Base-by-base conservation (phyloP, 1,140 invertebrate genomes). In the Chrysoperla carnea region DNA sequence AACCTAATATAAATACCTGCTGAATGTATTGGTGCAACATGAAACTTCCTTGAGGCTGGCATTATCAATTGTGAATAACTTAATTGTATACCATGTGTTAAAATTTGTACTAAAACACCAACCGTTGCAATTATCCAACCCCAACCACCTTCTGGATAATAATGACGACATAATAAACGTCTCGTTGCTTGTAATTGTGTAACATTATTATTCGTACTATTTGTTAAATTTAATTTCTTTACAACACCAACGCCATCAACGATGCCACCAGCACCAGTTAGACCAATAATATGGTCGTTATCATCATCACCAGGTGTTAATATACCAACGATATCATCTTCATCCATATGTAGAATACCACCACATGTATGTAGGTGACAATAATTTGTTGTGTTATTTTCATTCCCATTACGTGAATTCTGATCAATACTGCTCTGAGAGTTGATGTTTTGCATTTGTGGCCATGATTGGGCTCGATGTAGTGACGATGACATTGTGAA, bases 61-160 rank as follows among this genome's bases (percentile, higher is more conserved):
- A 67, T 57, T 15, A 67, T 57, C 23, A 72, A 53, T 15, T 70
- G 60, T 3, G 70, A 68, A 17, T 66, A 59, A 36, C 72, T 72
- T 37, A 78, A 60, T 50, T 80, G 77, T 28, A 78, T 48, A 5
- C 77, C 77, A 41, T 77, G 71, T 41, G 69, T 71, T 6, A 81
- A 60, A 7, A 78, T 55, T 43, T 79, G 72, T 9, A 76, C 74
- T 2, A 79, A 50, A 9, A 77, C 64, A 3, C 75, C 74, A 12
- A 76, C 78, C 0, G 63, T 61, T 0, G 77, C 66, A 6, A 85
- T 70, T 14, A 81, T 72, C 79, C 80, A 86, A 1, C 83, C 83
- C 81, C 82, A 86, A 2, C 81, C 81, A 1, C 80, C 81, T 52
- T 84, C 81, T 0, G 80, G 79, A 56, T 82, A 84, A 59, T 81